phyloP scores from a whole-genome alignment of 2,888 invertebrate genomes.

The Automeris io region DNA sequence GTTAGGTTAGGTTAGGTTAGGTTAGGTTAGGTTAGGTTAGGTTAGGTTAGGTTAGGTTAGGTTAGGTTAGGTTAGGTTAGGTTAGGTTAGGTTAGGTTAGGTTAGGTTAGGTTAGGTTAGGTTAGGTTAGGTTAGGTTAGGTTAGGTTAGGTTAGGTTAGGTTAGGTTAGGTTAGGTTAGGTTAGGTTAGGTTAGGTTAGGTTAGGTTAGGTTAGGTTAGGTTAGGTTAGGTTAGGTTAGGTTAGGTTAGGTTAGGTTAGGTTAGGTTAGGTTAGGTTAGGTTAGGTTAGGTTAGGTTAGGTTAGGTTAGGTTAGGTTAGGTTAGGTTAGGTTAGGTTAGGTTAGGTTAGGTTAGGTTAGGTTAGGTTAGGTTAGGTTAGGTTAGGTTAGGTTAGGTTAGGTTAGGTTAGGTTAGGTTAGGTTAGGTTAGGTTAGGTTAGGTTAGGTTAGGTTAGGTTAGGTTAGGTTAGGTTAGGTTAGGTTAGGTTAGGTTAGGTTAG shows the following conservation, averaged over 20 bases:
- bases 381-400: constrained; percentile 10
- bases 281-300: constrained; percentile 10
- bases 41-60: constrained; percentile 18
- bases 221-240: constrained; percentile 17
- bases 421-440: constrained; percentile 12
- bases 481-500: constrained; percentile 11
- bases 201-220: constrained; percentile 16
- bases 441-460: constrained; percentile 10
- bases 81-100: constrained; percentile 15
- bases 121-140: constrained; percentile 15
- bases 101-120: constrained; percentile 13
- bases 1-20: constrained; percentile 13
- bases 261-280: not conserved
- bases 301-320: constrained; percentile 10
- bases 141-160: constrained; percentile 16
- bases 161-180: constrained; percentile 17
- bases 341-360: constrained; percentile 9
- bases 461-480: constrained; percentile 10
- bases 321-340: not conserved
- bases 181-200: constrained; percentile 17
- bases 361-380: constrained; percentile 12
- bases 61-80: constrained; percentile 17
- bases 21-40: constrained; percentile 16
- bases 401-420: constrained; percentile 10
- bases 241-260: constrained; percentile 14